Base-by-base conservation (phyloP, 2,797 vertebrate species). In the Poecile montanus region DNA sequence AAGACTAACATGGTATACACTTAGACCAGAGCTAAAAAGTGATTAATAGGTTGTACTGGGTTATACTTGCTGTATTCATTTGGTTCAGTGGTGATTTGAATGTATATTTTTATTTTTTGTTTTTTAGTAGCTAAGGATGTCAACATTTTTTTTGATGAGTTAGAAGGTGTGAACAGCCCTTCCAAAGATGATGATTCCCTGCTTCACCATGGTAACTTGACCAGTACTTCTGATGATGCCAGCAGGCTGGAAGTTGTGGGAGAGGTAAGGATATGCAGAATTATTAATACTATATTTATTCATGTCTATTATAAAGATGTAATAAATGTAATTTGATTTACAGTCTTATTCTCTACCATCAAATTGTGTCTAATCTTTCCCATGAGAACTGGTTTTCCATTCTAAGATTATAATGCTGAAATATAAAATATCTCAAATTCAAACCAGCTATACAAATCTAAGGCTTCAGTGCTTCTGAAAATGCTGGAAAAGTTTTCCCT, bases 101-200 rank as follows among this genome's bases (percentile, higher is more conserved):
- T 72, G 6, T 61, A 4, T 92, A 21, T 93, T 88, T 53, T 85
- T 88, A 5, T 70, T 63, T 95, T 95, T 95, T 97, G 34, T 92
- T 97, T 85, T 98, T 88, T 89, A 98, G 98, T 98, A 96, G 98
- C 98, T 96, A 99, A 98, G 96, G 98, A 99, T 84, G 98, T 98
- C 82, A 98, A 99, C 76, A 98, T 99, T 97, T 98, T 98, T 95
- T 98, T 99, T 87, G 98, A 99, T 94, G 98, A 98, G 91, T 97
- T 98, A 73, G 98, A 98, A 91, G 97, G 97, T 56, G 97, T 97
- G 96, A 98, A 98, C 97, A 99, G 97, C 91, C 98, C 98, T 56
- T 99, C 98, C 96, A 98, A 98, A 98, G 98, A 99, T 22, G 98
- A 99, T 8, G 98, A 99, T 95, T 99, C 98, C 90, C 95, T 99